Evolutionary conservation across 2,888 invertebrate genomes (phyloP).

Genomic region (Hirtodrosophila confusa): DNA sequence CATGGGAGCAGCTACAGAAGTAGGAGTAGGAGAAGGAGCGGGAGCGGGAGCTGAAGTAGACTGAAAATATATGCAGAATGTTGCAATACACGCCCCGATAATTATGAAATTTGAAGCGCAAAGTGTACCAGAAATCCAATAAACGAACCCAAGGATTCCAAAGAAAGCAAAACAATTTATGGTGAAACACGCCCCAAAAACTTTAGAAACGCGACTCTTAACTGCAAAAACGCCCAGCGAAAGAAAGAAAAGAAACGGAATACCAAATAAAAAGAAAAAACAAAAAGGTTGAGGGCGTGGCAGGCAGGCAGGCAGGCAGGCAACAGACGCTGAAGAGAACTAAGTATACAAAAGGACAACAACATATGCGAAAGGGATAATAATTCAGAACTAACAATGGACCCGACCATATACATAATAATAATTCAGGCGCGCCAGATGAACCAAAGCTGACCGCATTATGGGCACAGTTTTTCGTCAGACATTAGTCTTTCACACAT

Average conservation of each 20-base stretch:
- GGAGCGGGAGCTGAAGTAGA: not conserved
- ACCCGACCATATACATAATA: slow-evolving; percentile 33
- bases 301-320: slow-evolving; percentile 22
- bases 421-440: slow-evolving; percentile 59
- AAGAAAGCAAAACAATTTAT: slow-evolving; percentile 75
- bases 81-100: slow-evolving; percentile 66
- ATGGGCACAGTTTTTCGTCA: slow-evolving; percentile 39
- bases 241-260: not conserved
- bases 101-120: slow-evolving; percentile 70
- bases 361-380: slow-evolving; percentile 78
- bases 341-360: slow-evolving; percentile 51
- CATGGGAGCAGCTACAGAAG: slow-evolving; percentile 1
- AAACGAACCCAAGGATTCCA: slow-evolving; percentile 48
- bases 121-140: slow-evolving; percentile 46
- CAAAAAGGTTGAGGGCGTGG: slow-evolving; percentile 38
- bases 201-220: slow-evolving; percentile 57
- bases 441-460: slow-evolving; percentile 61
- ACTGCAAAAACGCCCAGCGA: slow-evolving; percentile 48
- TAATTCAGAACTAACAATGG: slow-evolving; percentile 67
- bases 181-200: slow-evolving; percentile 60
- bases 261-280: slow-evolving; percentile 17
- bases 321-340: slow-evolving; percentile 37
- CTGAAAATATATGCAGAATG: slow-evolving; percentile 43
- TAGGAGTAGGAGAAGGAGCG: slow-evolving; percentile 6
- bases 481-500: slow-evolving; percentile 22